phyloP scores from a whole-genome alignment of 2,888 invertebrate species.

The Drosophila aldrichi region DNA sequence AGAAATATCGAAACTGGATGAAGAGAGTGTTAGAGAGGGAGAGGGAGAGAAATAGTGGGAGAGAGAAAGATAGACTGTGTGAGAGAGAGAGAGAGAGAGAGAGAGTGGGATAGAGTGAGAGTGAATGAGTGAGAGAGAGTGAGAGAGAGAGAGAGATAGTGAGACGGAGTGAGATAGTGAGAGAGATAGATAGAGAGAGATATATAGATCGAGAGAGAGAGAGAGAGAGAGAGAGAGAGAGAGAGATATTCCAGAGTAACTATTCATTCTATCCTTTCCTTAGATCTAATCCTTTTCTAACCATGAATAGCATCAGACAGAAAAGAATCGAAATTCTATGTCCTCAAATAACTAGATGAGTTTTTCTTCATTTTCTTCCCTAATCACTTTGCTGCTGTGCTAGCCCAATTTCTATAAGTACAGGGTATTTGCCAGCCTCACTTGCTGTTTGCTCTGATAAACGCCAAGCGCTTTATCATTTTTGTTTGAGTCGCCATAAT shows the following conservation, averaged over 20 bases:
- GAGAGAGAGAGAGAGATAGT: too few relatives aligned
- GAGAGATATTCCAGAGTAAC: too few relatives aligned
- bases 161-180: too few relatives aligned
- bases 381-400: too few relatives aligned
- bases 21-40: neutral
- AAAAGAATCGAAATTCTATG: neutral
- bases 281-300: neutral
- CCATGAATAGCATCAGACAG: neutral
- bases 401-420: neutral
- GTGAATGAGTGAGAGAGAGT: neutral
- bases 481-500: constrained; percentile 64
- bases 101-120: neutral
- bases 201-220: too few relatives aligned
- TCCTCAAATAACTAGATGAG: neutral
- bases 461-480: constrained; percentile 46
- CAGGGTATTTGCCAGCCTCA: constrained; percentile 1
- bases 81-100: neutral
- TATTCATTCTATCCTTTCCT: too few relatives aligned
- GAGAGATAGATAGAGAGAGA: too few relatives aligned
- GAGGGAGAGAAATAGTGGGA: too few relatives aligned
- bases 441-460: constrained; percentile 58
- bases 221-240: too few relatives aligned
- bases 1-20: too few relatives aligned
- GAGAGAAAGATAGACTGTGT: neutral
- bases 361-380: neutral